Evolutionary conservation across 1,140 invertebrate species (phyloP), one percentile per base, ranked within the genome.

Genomic region (Anthonomus grandis): DNA sequence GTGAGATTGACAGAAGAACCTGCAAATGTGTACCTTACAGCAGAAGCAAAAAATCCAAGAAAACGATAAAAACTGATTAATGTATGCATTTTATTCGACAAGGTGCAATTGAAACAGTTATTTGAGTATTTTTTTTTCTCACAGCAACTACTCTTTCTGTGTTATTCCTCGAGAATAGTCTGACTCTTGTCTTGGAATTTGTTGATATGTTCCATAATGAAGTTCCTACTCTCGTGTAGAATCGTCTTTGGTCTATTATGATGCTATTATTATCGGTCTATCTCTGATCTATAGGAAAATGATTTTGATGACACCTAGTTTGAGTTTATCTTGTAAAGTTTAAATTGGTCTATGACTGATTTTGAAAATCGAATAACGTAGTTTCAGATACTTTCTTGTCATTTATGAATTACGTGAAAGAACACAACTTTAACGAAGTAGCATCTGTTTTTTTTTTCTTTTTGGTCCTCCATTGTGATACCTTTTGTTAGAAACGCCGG

Each of bases 401-500:
- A 21, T 42, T 42, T 19, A 42, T 42, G 39, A 19, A 19, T 9
- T 39, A 39, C 37, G 37, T 39, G 37, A 39, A 42, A 42, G 18
- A 19, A 19, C 39, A 21, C 15, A 42, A 21, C 39, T 42, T 21
- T 21, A 18, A 17, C 12, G 39, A 42, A 19, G 39, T 42, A 42
- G 39, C 39, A 21, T 42, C 39, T 19, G 17, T 19, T 42, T 42
- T 42, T 42, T 31, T 31, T n/a, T 6, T 31, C 27, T 31, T 31
- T 31, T 31, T 31, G 27, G 27, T 31, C 27, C 27, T 31, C 27
- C 27, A 31, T 31, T 31, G 6, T 31, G 27, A 31, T 31, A 31
- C 27, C 6, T 31, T 31, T 31, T 8, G 27, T 31, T 31, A 31
- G n/a, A 31, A 31, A 31, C 27, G n/a, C n/a, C n/a, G n/a, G n/a